These are phyloP conservation scores for Ctenodactylus gundi DNA, from an alignment of 2,113 vertebrate species.

Conservation along the genomic window DNA sequence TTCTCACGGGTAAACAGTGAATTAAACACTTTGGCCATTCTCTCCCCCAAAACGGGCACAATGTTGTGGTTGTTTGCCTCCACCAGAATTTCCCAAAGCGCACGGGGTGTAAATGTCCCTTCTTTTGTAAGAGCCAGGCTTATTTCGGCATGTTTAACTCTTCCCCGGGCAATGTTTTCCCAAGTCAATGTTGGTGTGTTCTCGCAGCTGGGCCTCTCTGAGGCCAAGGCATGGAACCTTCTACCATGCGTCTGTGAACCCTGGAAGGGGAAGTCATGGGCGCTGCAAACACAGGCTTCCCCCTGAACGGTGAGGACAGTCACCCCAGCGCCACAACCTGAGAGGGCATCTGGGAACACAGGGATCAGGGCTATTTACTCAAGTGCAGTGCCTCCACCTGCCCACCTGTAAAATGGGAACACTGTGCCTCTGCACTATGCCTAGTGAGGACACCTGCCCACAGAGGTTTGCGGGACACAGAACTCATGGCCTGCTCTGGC, in stretches of 20 bases:
- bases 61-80: slow-evolving; percentile 77
- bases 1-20: slow-evolving; percentile 86
- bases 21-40: slow-evolving; percentile 84
- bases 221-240: background rate
- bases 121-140: slow-evolving; percentile 56
- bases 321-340: background rate
- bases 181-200: background rate
- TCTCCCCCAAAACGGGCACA: slow-evolving; percentile 75
- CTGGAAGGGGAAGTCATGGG: background rate
- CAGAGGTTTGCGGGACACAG: accelerated
- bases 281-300: background rate
- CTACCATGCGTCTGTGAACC: background rate
- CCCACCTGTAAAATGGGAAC: background rate
- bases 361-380: background rate
- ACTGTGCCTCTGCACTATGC: background rate
- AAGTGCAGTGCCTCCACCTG: background rate
- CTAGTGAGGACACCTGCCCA: accelerated
- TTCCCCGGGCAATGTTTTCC: background rate
- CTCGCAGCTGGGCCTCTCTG: background rate
- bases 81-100: slow-evolving; percentile 72
- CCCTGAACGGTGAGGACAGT: background rate
- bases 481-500: too few species aligned
- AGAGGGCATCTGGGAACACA: background rate
- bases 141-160: slow-evolving; percentile 79
- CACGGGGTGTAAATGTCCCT: slow-evolving; percentile 31